A percentile compares a stretch with the other conserved stretches of the same genome.
Conservation (phyloP, 2,888 invertebrate species). For the Bombylius major region DNA sequence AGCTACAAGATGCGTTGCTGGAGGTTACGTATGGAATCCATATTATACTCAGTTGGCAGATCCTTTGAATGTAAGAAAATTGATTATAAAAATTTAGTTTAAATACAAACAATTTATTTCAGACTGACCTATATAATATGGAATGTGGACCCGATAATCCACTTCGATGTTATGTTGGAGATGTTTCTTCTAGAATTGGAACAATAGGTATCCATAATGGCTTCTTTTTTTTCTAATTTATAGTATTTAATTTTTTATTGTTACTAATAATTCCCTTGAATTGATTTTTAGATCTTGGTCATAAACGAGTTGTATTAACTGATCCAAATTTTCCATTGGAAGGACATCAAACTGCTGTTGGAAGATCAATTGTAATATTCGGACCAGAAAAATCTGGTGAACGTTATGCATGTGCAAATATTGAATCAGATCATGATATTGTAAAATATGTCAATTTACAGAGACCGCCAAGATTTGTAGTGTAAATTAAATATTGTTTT, state of each 20-base stretch:
- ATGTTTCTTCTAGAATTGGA: constrained; percentile 72
- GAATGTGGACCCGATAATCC: constrained; percentile 85
- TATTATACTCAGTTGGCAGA: constrained; percentile 81
- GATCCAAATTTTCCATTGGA: constrained; percentile 84
- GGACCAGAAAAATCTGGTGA: constrained; percentile 57
- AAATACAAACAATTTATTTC: constrained; percentile 11
- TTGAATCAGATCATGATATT: constrained; percentile 80
- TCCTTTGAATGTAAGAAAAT: constrained; percentile 61
- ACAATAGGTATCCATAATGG: constrained; percentile 45
- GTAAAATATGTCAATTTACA: constrained; percentile 79
- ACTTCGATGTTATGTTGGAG: constrained; percentile 81
- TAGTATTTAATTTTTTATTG: background rate
- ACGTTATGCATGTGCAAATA: constrained; percentile 80
- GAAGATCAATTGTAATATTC: constrained; percentile 73
- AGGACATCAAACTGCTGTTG: constrained; percentile 61
- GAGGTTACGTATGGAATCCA: constrained; percentile 86
- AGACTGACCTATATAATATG: constrained; percentile 71
- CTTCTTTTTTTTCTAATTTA: background rate
- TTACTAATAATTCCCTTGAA: background rate
- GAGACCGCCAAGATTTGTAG: constrained; percentile 75
- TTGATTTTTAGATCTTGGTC: constrained; percentile 49
- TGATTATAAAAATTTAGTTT: background rate
- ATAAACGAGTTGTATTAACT: constrained; percentile 59
- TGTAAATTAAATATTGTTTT: constrained; percentile 42
- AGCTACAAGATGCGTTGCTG: constrained; percentile 74